phyloP scores from a whole-genome alignment of 2,888 invertebrate genomes.

The Clitarchus hookeri region DNA sequence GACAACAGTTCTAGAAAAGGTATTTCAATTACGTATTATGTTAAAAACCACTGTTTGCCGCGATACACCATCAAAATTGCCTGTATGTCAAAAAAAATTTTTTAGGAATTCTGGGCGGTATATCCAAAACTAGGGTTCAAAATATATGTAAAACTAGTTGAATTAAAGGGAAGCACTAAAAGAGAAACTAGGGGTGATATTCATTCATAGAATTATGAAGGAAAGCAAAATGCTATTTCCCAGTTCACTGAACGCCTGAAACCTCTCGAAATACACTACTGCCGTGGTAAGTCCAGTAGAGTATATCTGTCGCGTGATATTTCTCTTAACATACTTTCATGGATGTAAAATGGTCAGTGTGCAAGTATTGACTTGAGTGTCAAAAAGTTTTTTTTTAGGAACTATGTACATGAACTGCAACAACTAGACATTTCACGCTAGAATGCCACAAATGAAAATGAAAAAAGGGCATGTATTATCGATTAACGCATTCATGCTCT shows the following conservation, averaged over 20 bases:
- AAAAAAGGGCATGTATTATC: not conserved
- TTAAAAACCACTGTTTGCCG: not conserved
- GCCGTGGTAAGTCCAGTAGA: no score
- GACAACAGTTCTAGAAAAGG: no score
- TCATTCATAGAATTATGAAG: not conserved
- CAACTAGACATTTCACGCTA: not conserved
- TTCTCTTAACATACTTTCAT: not conserved
- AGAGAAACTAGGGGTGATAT: not conserved
- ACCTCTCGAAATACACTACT: not conserved
- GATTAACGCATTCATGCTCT: conserved; percentile 6
- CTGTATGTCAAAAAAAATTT: not conserved
- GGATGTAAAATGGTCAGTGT: conserved; percentile 19
- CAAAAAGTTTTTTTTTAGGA: not conserved
- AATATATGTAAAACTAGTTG: not conserved
- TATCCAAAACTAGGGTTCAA: not conserved
- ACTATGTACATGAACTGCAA: not conserved
- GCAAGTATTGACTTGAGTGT: not conserved
- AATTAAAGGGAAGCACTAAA: not conserved
- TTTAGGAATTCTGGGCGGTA: not conserved
- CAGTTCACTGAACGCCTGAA: not conserved
- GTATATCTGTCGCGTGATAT: not conserved
- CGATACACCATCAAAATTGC: not conserved
- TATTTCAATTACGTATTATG: conserved; percentile 3
- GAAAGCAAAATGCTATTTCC: conserved; percentile 11
- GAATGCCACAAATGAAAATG: not conserved